Conservation (phyloP, 2,888 invertebrate species). For the Clistopyga incitator region DNA sequence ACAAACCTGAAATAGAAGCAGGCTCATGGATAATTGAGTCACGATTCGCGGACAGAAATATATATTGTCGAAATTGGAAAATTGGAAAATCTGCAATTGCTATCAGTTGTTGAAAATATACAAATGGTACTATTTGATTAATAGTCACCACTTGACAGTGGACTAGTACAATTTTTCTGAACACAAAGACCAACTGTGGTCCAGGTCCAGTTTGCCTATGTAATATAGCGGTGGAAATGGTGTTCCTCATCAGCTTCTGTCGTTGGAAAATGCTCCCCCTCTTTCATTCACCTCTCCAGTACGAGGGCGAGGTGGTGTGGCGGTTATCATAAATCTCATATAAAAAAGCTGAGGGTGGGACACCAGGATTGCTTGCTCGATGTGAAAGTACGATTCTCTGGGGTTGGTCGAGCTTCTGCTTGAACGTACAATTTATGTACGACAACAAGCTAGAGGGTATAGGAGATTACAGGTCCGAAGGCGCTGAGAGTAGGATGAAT, state of each 20-base stretch:
- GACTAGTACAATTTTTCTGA: neutral
- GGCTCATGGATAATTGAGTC: neutral
- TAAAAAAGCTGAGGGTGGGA: constrained; percentile 52
- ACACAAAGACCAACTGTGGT: constrained; percentile 27
- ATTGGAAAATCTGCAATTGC: neutral
- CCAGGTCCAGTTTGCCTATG: constrained; percentile 36
- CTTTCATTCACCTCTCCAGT: neutral
- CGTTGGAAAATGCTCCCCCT: constrained; percentile 19
- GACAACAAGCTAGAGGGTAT: neutral
- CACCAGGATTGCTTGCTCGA: constrained; percentile 57
- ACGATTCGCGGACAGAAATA: neutral
- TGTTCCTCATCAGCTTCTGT: constrained; percentile 52
- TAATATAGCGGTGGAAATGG: constrained; percentile 47
- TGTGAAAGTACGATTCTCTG: constrained; percentile 40
- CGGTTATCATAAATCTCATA: constrained; percentile 56
- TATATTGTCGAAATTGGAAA: constrained; percentile 4
- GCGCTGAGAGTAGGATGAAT: neutral
- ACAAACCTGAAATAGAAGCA: neutral
- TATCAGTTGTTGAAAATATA: too few relatives aligned
- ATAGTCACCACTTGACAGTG: too few relatives aligned
- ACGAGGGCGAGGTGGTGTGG: constrained; percentile 20
- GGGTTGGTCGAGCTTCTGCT: constrained; percentile 18
- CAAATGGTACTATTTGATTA: too few relatives aligned
- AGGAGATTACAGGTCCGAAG: neutral
- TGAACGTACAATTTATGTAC: neutral